Percentiles rank a stretch among this genome's conserved stretches.
Conservation (phyloP, 2,888 invertebrate genomes). For the Oscheius sp. region DNA sequence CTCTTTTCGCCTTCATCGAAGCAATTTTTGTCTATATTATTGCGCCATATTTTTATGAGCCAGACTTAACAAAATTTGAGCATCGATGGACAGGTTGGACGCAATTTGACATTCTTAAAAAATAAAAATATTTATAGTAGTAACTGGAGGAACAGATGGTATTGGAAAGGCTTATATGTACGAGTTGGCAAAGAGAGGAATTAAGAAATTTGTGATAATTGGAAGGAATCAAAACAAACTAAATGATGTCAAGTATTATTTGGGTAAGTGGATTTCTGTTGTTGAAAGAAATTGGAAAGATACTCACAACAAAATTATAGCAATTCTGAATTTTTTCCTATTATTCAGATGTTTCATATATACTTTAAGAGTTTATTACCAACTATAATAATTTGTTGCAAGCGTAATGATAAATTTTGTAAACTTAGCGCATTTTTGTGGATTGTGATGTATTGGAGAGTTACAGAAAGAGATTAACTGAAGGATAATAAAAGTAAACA, state of each 20-base stretch:
- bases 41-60: conserved; percentile 60
- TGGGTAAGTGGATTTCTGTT: conserved; percentile 48
- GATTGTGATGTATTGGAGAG: no score
- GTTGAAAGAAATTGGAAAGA: background rate
- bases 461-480: no score
- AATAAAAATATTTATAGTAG: conserved; percentile 41
- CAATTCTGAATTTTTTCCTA: no score
- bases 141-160: conserved; percentile 66
- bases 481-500: no score
- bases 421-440: no score
- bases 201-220: conserved; percentile 65
- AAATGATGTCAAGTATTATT: conserved; percentile 53
- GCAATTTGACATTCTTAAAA: background rate
- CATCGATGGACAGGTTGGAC: conserved; percentile 67
- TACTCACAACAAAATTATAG: no score
- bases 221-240: conserved; percentile 62
- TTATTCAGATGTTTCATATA: no score
- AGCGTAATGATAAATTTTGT: no score
- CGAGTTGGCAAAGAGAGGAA: conserved; percentile 62
- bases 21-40: conserved; percentile 61
- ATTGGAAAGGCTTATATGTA: conserved; percentile 65
- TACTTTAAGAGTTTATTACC: no score
- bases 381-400: no score
- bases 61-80: conserved; percentile 53
- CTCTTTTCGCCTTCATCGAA: conserved; percentile 59